Conservation (phyloP, 2,797 vertebrate genomes). For the Gambelia wislizenii region DNA sequence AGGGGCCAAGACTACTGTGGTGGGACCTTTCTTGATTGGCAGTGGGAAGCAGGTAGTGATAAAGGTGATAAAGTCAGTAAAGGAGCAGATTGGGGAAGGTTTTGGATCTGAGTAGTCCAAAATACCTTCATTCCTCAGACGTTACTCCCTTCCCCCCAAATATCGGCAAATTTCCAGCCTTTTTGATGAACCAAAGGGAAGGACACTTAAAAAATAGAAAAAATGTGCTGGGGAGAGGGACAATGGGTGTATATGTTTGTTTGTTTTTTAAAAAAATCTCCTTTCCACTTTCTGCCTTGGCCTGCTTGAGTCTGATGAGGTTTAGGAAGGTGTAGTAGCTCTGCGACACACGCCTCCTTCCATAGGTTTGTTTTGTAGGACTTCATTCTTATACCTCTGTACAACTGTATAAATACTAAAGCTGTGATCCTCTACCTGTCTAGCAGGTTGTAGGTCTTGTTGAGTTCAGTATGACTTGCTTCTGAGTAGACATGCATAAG, state of each 20-base stretch:
- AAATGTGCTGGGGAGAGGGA: no score
- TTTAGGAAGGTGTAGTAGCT: background rate
- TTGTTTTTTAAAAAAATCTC: no score
- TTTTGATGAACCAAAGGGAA: background rate
- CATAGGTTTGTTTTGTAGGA: background rate
- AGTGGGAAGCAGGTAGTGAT: background rate
- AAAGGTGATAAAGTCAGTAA: background rate
- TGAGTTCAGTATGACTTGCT: no score
- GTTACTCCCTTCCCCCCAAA: background rate
- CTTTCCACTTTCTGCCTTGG: no score
- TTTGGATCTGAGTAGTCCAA: background rate
- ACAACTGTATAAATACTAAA: background rate
- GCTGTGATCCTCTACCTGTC: background rate
- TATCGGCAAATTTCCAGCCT: background rate
- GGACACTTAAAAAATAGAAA: background rate
- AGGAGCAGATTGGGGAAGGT: background rate
- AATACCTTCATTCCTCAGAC: background rate
- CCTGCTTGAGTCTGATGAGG: no score
- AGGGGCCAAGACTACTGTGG: background rate
- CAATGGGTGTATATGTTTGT: no score
- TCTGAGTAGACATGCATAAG: no score
- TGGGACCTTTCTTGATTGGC: no score
- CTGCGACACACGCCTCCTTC: background rate
- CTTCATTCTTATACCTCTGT: no score
- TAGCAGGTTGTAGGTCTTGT: no score